Base-by-base conservation (phyloP, 1,140 invertebrate species). In the Mesaphorura yosii region DNA sequence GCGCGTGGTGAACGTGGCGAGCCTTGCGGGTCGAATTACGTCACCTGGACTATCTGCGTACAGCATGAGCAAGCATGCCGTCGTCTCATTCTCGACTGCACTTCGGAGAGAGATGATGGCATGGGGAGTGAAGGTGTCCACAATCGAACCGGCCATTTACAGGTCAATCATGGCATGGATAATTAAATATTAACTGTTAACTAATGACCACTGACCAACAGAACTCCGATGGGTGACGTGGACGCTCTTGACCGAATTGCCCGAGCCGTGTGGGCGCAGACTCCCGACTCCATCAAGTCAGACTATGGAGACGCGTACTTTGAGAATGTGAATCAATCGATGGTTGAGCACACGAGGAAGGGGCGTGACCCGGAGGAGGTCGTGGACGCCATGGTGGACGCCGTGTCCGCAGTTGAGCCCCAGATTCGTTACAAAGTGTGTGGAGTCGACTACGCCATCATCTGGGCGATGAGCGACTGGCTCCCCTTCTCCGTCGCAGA, bases 31-130 rank as follows among this genome's bases (percentile, higher is more conserved):
- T 71, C 64, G 72, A 38, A 65, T 72, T 53, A 69, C 74, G 2
- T 65, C 73, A 56, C 70, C 72, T 37, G 73, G 73, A 2, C 69
- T 74, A 58, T 66, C 72, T 22, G 71, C 70, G 4, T 77, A 77
- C 60, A 69, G 68, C 31, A 71, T 76, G 66, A 73, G 72, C 3
- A 77, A 77, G 64, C 69, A 71, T 64, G 73, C 72, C 1, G 64
- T 73, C 7, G 68, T 75, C 20, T 72, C 74, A 17, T 75, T 73
- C 56, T 69, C 70, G 23, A 74, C 76, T 60, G 75, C 69, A 15
- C 64, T 77, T 2, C 53, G 75, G 31, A 65, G 72, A 34, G 75
- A 77, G 64, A 72, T 76, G 72, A 68, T 68, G 51, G 75, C 75
- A 55, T 76, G 72, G 72, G 69, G 65, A 10, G 69, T 77, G 22